A percentile compares a stretch with the other conserved stretches of the same genome.
Evolutionary conservation across 2,113 vertebrate species (phyloP).

Genomic region (Pholis gunnellus): DNA sequence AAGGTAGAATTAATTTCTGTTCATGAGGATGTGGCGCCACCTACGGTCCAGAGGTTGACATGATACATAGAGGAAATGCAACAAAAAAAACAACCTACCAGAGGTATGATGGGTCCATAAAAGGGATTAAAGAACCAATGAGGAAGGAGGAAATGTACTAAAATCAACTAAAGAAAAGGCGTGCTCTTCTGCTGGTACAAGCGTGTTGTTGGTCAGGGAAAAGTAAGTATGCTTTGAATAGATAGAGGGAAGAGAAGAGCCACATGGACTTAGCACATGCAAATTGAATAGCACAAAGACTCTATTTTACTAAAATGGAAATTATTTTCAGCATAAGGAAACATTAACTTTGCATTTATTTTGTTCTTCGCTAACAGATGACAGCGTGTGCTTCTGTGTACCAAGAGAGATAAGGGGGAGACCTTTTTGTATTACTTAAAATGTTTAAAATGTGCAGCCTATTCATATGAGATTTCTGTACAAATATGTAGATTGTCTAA

Average conservation of each 20-base stretch:
- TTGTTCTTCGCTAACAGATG: not conserved
- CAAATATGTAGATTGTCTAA: not conserved
- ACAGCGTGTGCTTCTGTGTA: not conserved
- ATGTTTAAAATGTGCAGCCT: not conserved
- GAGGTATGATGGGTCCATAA: not conserved
- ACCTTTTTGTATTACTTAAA: not conserved
- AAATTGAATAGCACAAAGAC: not conserved
- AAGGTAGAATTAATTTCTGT: not conserved
- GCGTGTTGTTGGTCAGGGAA: not conserved
- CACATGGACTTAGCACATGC: not conserved
- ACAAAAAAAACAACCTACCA: not conserved
- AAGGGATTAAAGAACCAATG: not conserved
- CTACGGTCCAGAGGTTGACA: not conserved
- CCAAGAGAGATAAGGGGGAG: not conserved
- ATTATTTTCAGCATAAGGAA: not conserved
- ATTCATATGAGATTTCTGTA: not conserved
- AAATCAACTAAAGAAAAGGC: not conserved
- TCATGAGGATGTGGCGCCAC: conserved; percentile 1
- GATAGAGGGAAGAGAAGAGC: not conserved
- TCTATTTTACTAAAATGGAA: not conserved
- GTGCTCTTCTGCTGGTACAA: not conserved
- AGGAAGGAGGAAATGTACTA: not conserved
- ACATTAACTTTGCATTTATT: not conserved
- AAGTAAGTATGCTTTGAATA: not conserved
- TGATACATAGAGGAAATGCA: not conserved